These are phyloP conservation scores for Tribolium castaneum DNA, from an alignment of 1,140 invertebrate species.

Conservation along the genomic window DNA sequence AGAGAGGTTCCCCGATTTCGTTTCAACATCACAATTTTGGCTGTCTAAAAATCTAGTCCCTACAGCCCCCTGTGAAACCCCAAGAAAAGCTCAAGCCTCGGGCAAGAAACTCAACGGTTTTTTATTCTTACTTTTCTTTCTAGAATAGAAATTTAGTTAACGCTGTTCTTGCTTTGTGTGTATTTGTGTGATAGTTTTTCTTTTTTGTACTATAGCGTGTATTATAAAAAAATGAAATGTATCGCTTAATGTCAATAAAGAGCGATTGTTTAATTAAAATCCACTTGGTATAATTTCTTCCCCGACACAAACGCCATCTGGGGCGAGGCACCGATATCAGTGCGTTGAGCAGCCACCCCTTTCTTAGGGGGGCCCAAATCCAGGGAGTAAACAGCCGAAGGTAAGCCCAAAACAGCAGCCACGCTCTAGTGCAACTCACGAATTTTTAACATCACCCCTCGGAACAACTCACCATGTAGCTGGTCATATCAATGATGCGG, in stretches of 20 bases:
- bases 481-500: conserved; percentile 70
- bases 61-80: conserved; percentile 13
- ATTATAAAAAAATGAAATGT: conserved; percentile 53
- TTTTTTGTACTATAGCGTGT: conserved; percentile 63
- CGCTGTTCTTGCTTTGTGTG: conserved; percentile 60
- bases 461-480: conserved; percentile 64
- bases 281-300: conserved; percentile 56
- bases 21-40: conserved; percentile 49
- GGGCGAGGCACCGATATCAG: conserved; percentile 43
- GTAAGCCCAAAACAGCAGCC: conserved; percentile 51
- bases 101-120: conserved; percentile 19
- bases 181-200: conserved; percentile 62
- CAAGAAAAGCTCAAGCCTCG: conserved; percentile 27
- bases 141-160: conserved; percentile 41
- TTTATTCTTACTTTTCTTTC: conserved; percentile 11
- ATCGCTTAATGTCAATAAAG: conserved; percentile 56
- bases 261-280: conserved; percentile 58
- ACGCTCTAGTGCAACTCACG: conserved; percentile 47
- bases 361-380: conserved; percentile 54
- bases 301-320: conserved; percentile 52
- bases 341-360: neutral
- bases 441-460: neutral
- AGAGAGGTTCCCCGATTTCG: conserved; percentile 11
- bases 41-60: conserved; percentile 59
- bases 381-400: conserved; percentile 55